phyloP scores from a whole-genome alignment of 1,140 invertebrate genomes.

The Acromyrmex heyeri region DNA sequence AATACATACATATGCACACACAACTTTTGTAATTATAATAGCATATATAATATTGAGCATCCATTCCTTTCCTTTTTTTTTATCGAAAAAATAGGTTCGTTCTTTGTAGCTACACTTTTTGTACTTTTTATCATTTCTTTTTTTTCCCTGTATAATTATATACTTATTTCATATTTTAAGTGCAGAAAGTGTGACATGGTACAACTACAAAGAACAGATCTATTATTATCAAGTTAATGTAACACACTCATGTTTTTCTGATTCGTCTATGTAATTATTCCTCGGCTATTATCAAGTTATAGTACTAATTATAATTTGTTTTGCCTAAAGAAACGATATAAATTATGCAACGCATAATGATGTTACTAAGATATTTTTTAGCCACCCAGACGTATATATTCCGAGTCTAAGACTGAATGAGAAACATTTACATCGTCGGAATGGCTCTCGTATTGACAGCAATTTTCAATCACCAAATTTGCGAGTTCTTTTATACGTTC shows the following conservation, averaged over 20 bases:
- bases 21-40: slow-evolving; percentile 44
- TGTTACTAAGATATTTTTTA: slow-evolving; percentile 41
- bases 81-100: slow-evolving; percentile 14
- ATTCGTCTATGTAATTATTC: slow-evolving; percentile 35
- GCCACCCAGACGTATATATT: slow-evolving; percentile 69
- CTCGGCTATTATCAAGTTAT: slow-evolving; percentile 12
- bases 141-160: neutral
- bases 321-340: slow-evolving; percentile 36
- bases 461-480: slow-evolving; percentile 89
- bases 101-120: slow-evolving; percentile 11
- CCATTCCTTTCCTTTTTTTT: slow-evolving; percentile 57
- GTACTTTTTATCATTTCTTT: slow-evolving; percentile 13
- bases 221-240: slow-evolving; percentile 24
- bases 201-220: slow-evolving; percentile 20
- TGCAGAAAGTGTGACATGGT: neutral
- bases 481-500: slow-evolving; percentile 90
- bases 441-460: slow-evolving; percentile 78
- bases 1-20: neutral
- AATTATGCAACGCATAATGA: slow-evolving; percentile 1
- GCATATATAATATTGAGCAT: slow-evolving; percentile 49
- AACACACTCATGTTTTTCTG: slow-evolving; percentile 32
- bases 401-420: slow-evolving; percentile 64
- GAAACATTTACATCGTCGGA: slow-evolving; percentile 60
- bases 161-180: neutral
- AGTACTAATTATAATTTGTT: slow-evolving; percentile 31